Conservation (phyloP, 1,140 invertebrate genomes). For the Orius insidiosus region DNA sequence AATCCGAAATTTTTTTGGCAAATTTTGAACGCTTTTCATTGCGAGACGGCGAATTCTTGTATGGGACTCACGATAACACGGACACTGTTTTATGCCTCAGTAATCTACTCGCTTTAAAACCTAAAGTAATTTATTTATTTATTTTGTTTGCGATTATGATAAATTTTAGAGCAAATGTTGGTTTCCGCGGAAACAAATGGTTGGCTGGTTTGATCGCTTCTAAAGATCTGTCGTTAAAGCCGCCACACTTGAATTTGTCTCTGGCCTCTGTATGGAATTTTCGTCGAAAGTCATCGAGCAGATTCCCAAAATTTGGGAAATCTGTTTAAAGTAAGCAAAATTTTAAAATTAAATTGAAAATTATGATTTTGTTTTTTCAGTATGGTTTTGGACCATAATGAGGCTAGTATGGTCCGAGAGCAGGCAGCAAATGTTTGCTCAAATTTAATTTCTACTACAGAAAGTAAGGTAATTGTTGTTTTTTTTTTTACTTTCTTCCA, state of each 20-base stretch:
- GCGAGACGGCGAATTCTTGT: conserved; percentile 29
- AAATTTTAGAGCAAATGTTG: not conserved
- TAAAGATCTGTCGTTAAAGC: conserved; percentile 34
- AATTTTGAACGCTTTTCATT: conserved; percentile 33
- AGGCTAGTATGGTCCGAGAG: conserved; percentile 27
- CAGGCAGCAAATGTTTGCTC: conserved; percentile 26
- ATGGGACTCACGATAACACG: conserved; percentile 37
- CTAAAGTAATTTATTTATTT: conserved; percentile 9
- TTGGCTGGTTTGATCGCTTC: conserved; percentile 29
- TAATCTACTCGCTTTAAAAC: conserved; percentile 28
- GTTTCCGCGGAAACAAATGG: conserved; percentile 24
- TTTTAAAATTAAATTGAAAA: conserved; percentile 7
- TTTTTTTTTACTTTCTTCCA: too few relatives aligned
- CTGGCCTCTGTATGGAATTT: conserved; percentile 27
- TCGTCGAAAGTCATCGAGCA: conserved; percentile 27
- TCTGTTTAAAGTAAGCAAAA: conserved; percentile 18
- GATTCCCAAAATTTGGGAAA: conserved; percentile 24
- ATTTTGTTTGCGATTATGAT: too few relatives aligned
- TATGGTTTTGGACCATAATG: conserved; percentile 25
- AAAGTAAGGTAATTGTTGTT: conserved; percentile 16
- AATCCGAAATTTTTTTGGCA: conserved; percentile 24
- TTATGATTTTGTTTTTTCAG: conserved; percentile 17
- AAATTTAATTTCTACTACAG: conserved; percentile 23
- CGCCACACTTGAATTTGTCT: conserved; percentile 31
- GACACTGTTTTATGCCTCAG: conserved; percentile 34